Evolutionary conservation across 1,140 invertebrate genomes (phyloP).

Genomic region (Drosophila subobscura): DNA sequence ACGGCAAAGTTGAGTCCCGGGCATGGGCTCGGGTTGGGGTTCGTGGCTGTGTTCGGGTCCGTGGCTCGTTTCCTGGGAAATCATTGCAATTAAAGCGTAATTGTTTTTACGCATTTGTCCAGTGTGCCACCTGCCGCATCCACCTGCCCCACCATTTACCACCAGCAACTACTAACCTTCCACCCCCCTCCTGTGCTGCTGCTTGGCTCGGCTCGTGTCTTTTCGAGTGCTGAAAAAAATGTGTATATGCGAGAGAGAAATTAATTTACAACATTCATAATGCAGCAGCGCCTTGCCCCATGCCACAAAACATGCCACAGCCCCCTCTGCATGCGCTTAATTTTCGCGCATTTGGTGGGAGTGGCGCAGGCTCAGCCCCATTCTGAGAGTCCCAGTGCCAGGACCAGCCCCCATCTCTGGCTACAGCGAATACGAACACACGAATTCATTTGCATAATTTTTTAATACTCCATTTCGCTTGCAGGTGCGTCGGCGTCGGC

Average conservation of each 20-base stretch:
- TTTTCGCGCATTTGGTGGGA: slow-evolving; percentile 61
- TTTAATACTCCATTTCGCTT: slow-evolving; percentile 78
- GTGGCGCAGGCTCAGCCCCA: slow-evolving; percentile 39
- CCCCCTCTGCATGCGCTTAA: slow-evolving; percentile 58
- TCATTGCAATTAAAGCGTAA: slow-evolving; percentile 78
- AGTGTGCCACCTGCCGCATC: slow-evolving; percentile 19
- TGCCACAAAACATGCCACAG: neutral
- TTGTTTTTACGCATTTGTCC: slow-evolving; percentile 76
- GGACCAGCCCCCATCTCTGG: neutral
- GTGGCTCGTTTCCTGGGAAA: slow-evolving; percentile 53
- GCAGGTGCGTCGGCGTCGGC: slow-evolving; percentile 61
- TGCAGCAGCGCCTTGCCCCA: slow-evolving; percentile 40
- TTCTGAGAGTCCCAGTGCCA: neutral
- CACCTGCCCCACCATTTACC: neutral
- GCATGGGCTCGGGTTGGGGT: too few relatives aligned
- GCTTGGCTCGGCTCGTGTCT: slow-evolving; percentile 64
- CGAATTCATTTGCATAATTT: slow-evolving; percentile 82
- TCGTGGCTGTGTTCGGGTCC: slow-evolving; percentile 2
- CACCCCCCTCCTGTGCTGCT: slow-evolving; percentile 20
- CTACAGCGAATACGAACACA: slow-evolving; percentile 58
- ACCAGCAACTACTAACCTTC: neutral
- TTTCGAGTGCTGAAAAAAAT: slow-evolving; percentile 44
- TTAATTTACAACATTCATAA: slow-evolving; percentile 79
- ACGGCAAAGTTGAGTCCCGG: too few relatives aligned
- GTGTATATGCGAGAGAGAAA: slow-evolving; percentile 35